These are phyloP conservation scores for Autographa pulchrina DNA, from an alignment of 2,888 invertebrate genomes.

Conservation along the genomic window DNA sequence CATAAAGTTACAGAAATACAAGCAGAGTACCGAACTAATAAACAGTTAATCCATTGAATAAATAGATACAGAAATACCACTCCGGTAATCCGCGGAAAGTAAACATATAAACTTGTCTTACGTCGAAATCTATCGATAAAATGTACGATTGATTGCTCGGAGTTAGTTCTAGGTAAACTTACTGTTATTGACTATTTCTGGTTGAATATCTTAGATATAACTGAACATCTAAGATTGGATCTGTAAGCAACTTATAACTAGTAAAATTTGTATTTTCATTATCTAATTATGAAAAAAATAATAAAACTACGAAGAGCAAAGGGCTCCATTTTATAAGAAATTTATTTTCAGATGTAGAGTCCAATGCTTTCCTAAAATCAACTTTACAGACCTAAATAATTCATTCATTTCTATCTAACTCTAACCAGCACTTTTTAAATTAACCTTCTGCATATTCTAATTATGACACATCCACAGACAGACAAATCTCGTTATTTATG, in stretches of 20 bases:
- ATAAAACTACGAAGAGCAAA: too few species aligned
- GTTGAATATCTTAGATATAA: neutral
- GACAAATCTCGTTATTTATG: slow-evolving; percentile 45
- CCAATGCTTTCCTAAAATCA: too few species aligned
- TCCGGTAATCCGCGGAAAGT: neutral
- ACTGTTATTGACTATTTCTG: neutral
- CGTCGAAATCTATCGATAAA: neutral
- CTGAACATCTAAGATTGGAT: neutral
- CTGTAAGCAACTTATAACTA: neutral
- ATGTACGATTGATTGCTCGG: neutral
- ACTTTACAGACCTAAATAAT: too few species aligned
- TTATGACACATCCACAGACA: slow-evolving; percentile 22
- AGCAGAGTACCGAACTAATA: slow-evolving; percentile 27
- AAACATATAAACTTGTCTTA: neutral
- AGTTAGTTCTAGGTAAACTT: neutral
- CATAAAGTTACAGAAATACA: slow-evolving; percentile 31
- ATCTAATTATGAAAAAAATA: too few species aligned
- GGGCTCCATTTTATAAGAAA: too few species aligned
- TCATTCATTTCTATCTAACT: too few species aligned
- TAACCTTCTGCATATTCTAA: slow-evolving; percentile 7
- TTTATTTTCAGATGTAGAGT: too few species aligned
- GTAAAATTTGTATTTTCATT: neutral
- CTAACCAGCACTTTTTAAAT: neutral
- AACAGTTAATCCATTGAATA: slow-evolving; percentile 11
- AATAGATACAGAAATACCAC: slow-evolving; percentile 22